Base-by-base conservation (phyloP, 2,888 invertebrate genomes). In the Dilophus febrilis region DNA sequence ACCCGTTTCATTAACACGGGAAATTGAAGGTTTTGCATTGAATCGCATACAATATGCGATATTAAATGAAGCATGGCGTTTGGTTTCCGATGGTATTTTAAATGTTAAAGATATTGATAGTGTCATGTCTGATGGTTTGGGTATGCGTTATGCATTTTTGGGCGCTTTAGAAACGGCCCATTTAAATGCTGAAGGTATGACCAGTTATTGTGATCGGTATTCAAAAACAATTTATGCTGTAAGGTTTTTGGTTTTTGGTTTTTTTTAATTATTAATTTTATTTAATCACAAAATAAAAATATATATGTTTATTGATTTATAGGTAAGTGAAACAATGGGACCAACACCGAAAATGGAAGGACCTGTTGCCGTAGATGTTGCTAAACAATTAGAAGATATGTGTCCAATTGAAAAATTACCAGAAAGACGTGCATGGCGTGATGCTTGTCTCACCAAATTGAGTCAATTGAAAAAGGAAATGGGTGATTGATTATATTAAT, bases 11-110 rank as follows among this genome's bases (percentile, higher is more conserved):
- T 64, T 97, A 8, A 72, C 76, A 2, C 77, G 75, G 47, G 94
- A 97, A 68, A 75, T 91, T 40, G 79, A 83, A 46, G 95, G 95
- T 40, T 97, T 95, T 57, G 90, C 82, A 1, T 68, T 94, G 1
- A 95, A 95, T 58, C 76, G 95, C 51, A 79, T 97, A 45, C 95
- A 97, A 77, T 95, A 92, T 58, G 88, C 91, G 0, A 81, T 97
- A 49, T 60, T 95, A 36, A 86, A 90, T 54, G 95, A 95, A 66
- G 77, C 82, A 1, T 95, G 87, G 84, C 74, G 86, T 47, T 66
- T 95, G 37, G 82, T 94, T 0, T 71, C 78, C 42, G 82, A 80
- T 46, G 85, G 82, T 16, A 69, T 94, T n/a, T 67, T 95, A 13
- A 73, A 75, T 53, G 88, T 85, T 0, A 74, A 80, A 50, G 95